These are phyloP conservation scores for Heptascelio sp. DNA, from an alignment of 2,888 invertebrate species.

Conservation along the genomic window DNA sequence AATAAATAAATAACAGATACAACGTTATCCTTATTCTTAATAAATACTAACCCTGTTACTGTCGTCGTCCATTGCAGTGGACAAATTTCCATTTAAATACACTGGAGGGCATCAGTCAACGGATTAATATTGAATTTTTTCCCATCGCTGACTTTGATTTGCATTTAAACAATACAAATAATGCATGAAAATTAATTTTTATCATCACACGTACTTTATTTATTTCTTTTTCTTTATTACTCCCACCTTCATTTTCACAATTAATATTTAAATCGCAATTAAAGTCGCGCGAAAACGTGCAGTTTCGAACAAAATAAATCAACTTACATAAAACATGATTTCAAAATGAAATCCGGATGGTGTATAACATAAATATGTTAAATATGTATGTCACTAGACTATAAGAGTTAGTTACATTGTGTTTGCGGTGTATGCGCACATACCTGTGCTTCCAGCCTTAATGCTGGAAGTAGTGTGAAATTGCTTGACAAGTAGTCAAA, in stretches of 20 bases:
- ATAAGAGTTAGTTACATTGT: slow-evolving; percentile 61
- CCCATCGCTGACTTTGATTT: too few species aligned
- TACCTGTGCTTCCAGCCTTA: slow-evolving; percentile 74
- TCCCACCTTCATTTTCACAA: background rate
- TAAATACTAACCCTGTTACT: too few species aligned
- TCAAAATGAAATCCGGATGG: slow-evolving; percentile 36
- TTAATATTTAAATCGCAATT: slow-evolving; percentile 9
- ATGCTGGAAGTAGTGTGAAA: slow-evolving; percentile 79
- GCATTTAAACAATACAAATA: too few species aligned
- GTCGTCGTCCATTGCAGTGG: too few species aligned
- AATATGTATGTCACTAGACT: slow-evolving; percentile 57
- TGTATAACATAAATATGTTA: slow-evolving; percentile 47
- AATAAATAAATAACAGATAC: too few species aligned
- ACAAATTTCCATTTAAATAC: too few species aligned
- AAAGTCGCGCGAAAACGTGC: slow-evolving; percentile 7
- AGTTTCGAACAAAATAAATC: slow-evolving; percentile 31
- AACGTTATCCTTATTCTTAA: too few species aligned
- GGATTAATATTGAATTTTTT: too few species aligned
- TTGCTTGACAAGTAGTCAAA: slow-evolving; percentile 81
- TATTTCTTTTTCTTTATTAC: too few species aligned
- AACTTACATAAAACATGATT: slow-evolving; percentile 34
- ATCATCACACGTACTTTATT: too few species aligned
- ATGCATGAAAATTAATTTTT: too few species aligned
- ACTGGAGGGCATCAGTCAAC: too few species aligned
- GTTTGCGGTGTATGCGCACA: slow-evolving; percentile 69